phyloP scores from a whole-genome alignment of 2,797 vertebrate species.

The Molossus alvarezi region DNA sequence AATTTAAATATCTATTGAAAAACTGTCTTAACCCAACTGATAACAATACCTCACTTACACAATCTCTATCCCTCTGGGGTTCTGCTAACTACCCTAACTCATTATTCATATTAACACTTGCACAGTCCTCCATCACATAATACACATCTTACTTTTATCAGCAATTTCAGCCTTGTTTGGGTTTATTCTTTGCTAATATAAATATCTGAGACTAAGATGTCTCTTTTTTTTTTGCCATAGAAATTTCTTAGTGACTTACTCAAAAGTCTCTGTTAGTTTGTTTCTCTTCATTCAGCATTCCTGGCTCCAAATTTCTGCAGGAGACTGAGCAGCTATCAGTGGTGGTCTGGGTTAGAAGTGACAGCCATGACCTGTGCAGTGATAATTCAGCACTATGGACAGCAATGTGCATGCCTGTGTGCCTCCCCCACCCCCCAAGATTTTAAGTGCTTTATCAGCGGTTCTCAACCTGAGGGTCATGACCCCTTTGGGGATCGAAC shows the following conservation, averaged over 20 bases:
- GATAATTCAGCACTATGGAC: constrained; percentile 83
- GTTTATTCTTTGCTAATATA: neutral
- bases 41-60: neutral
- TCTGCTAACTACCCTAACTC: neutral
- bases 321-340: neutral
- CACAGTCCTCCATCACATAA: neutral
- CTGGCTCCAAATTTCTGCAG: constrained; percentile 22
- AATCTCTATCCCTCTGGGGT: neutral
- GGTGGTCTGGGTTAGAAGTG: neutral
- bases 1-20: constrained; percentile 44
- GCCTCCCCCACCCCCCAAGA: neutral
- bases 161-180: neutral
- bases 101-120: neutral
- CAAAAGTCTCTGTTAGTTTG: neutral
- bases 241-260: constrained; percentile 8
- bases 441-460: neutral
- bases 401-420: constrained; percentile 60
- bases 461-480: too few species aligned
- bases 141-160: neutral
- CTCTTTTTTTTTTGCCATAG: neutral
- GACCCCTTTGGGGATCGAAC: too few species aligned
- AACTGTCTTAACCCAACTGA: neutral
- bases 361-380: neutral
- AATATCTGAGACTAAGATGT: constrained; percentile 32
- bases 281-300: neutral